Percentiles rank a stretch among this genome's conserved stretches.
Evolutionary conservation across 2,113 vertebrate genomes (phyloP).

Genomic region (Erinaceus europaeus): DNA sequence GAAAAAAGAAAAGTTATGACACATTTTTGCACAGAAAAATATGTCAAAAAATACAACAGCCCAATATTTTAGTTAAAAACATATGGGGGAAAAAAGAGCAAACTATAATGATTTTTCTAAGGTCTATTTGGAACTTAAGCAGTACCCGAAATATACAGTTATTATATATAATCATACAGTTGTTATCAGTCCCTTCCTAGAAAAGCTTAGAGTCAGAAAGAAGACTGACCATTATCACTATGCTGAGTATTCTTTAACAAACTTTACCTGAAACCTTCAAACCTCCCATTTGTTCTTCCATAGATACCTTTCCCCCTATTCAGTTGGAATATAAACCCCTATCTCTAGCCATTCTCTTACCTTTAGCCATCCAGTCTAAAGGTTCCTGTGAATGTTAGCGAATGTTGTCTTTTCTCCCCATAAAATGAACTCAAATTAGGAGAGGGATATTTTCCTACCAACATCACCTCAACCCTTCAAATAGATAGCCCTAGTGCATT

Average conservation of each 20-base stretch:
- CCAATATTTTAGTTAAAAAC: not conserved
- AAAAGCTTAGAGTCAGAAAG: not conserved
- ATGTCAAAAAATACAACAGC: too few species aligned
- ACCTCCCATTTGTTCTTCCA: not conserved
- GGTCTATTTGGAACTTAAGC: slow-evolving; percentile 14
- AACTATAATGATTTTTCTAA: not conserved
- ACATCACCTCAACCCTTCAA: not conserved
- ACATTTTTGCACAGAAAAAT: too few species aligned
- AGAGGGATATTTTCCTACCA: not conserved
- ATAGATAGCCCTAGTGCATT: not conserved
- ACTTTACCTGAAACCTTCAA: not conserved
- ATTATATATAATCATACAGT: not conserved
- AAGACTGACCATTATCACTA: not conserved
- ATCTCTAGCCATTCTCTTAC: not conserved
- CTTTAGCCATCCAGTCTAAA: not conserved
- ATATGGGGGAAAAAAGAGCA: not conserved
- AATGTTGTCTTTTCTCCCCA: not conserved
- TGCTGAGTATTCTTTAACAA: slow-evolving; percentile 3
- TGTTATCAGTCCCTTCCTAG: too few species aligned
- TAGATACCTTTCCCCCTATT: not conserved
- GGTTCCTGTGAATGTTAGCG: not conserved
- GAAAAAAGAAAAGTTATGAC: too few species aligned
- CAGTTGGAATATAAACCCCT: not conserved
- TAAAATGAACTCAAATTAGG: not conserved
- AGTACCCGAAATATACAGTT: not conserved